These are phyloP conservation scores for Scaptomyza graminum DNA, from an alignment of 1,140 invertebrate genomes.

Conservation along the genomic window DNA sequence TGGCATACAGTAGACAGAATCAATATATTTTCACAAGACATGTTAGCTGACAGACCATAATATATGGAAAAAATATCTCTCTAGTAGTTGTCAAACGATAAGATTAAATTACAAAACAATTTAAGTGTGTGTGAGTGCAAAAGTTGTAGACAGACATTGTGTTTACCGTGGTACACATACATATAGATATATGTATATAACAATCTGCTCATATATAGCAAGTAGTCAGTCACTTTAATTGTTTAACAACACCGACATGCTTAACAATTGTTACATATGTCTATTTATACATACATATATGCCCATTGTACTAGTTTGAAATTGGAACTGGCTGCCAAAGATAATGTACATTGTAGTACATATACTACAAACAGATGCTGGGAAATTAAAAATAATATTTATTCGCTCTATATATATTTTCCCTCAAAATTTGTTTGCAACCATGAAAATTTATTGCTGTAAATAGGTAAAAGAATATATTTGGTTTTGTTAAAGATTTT, in stretches of 20 bases:
- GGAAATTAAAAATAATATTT: slow-evolving; percentile 10
- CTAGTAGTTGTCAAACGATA: slow-evolving; percentile 66
- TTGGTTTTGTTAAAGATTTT: slow-evolving; percentile 6
- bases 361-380: slow-evolving; percentile 40
- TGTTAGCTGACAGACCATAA: slow-evolving; percentile 18
- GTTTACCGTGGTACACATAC: background rate
- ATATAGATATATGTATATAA: slow-evolving; percentile 24
- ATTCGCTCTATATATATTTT: slow-evolving; percentile 5
- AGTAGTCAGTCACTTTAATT: slow-evolving; percentile 52
- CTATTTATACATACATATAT: slow-evolving; percentile 54
- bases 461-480: background rate
- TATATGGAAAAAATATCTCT: slow-evolving; percentile 34
- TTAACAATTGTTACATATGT: slow-evolving; percentile 47
- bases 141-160: slow-evolving; percentile 14
- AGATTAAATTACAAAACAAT: slow-evolving; percentile 77
- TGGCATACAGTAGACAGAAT: background rate
- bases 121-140: slow-evolving; percentile 9
- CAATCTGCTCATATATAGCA: slow-evolving; percentile 16
- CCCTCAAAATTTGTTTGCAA: background rate
- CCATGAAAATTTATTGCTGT: background rate
- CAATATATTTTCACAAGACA: slow-evolving; percentile 2
- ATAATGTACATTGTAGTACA: slow-evolving; percentile 5
- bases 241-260: slow-evolving; percentile 59
- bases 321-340: slow-evolving; percentile 28
- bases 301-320: slow-evolving; percentile 44